Conservation (phyloP, 2,113 vertebrate species). For the Redunca redunca region DNA sequence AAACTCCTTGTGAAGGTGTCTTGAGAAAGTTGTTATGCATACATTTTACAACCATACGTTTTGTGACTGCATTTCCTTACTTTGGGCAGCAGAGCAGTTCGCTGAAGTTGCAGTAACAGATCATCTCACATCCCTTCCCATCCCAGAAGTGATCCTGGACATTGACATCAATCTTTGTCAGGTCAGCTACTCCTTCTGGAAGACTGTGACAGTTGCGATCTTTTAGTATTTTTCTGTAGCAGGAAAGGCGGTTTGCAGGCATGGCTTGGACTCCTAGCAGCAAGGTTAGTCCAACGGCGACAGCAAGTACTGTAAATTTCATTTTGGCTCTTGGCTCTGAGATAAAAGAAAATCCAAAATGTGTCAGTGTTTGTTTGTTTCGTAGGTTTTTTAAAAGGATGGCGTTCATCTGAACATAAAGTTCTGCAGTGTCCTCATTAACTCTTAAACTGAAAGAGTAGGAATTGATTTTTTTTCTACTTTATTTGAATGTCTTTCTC, state of each 20-base stretch:
- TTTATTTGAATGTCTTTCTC: not conserved
- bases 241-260: conserved; percentile 77
- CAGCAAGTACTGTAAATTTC: conserved; percentile 70
- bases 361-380: not conserved
- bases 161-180: conserved; percentile 62
- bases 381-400: not conserved
- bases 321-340: conserved; percentile 47
- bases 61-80: conserved; percentile 75
- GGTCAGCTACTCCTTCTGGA: conserved; percentile 62
- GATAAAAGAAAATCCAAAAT: conserved; percentile 1
- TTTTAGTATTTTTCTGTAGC: conserved; percentile 81
- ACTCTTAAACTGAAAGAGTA: not conserved
- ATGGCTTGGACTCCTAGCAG: conserved; percentile 49
- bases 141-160: conserved; percentile 85
- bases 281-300: conserved; percentile 70
- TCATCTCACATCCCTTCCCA: conserved; percentile 81
- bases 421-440: not conserved
- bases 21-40: not conserved
- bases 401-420: not conserved
- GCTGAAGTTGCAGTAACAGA: conserved; percentile 85
- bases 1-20: not conserved
- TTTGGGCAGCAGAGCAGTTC: conserved; percentile 89
- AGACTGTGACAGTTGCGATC: conserved; percentile 79
- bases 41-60: not conserved
- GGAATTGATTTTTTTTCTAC: not conserved